Percentiles rank a stretch among this genome's conserved stretches.
These are phyloP conservation scores for Harpalus rufipes DNA, from an alignment of 2,888 invertebrate species.

Conservation along the genomic window DNA sequence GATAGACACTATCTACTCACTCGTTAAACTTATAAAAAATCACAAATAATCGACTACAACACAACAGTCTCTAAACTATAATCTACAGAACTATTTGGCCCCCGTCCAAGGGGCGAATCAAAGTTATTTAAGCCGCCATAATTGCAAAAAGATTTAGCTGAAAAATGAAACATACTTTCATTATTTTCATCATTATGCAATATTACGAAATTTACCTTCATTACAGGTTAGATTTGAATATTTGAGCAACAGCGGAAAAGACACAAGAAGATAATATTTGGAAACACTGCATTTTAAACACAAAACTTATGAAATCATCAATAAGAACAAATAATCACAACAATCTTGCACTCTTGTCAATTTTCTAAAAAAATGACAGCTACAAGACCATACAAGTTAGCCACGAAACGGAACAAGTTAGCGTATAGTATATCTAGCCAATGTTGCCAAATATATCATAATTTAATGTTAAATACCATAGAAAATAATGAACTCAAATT, in stretches of 20 bases:
- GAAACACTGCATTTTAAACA: slow-evolving; percentile 45
- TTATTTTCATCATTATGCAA: slow-evolving; percentile 47
- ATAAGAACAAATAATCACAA: slow-evolving; percentile 33
- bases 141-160: slow-evolving; percentile 58
- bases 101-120: slow-evolving; percentile 58
- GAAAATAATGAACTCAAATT: too few relatives aligned
- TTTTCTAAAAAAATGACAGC: slow-evolving; percentile 48
- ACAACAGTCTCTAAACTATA: slow-evolving; percentile 4
- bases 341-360: slow-evolving; percentile 47
- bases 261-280: slow-evolving; percentile 1
- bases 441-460: too few relatives aligned
- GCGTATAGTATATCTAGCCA: too few relatives aligned
- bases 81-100: slow-evolving; percentile 38
- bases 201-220: slow-evolving; percentile 59
- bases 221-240: slow-evolving; percentile 41
- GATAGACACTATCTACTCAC: slow-evolving; percentile 31
- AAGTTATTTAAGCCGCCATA: slow-evolving; percentile 65
- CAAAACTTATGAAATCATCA: background rate
- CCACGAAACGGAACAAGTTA: too few relatives aligned
- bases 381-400: too few relatives aligned
- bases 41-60: slow-evolving; percentile 52
- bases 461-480: too few relatives aligned
- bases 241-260: slow-evolving; percentile 13
- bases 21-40: slow-evolving; percentile 29
- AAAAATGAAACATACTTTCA: slow-evolving; percentile 40